These are phyloP conservation scores for Rambutsinella grinnellia DNA, from an alignment of 2,888 invertebrate genomes.

Conservation along the genomic window DNA sequence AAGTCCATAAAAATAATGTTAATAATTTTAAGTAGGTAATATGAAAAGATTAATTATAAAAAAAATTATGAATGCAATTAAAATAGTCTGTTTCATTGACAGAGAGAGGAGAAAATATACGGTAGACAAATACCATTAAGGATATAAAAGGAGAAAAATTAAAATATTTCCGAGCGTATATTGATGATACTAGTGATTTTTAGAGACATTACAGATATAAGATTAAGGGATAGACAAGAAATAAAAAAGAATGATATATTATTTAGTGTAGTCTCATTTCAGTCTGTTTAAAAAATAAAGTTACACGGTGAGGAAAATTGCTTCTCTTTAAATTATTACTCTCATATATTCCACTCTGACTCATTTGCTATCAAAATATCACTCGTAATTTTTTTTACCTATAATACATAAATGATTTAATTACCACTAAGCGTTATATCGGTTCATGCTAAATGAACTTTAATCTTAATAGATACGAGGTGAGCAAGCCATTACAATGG, in stretches of 20 bases:
- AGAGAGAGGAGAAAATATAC: not conserved
- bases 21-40: not conserved
- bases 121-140: not conserved
- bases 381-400: too few relatives aligned
- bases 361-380: too few relatives aligned
- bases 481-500: too few relatives aligned
- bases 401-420: too few relatives aligned
- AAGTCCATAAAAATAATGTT: conserved; percentile 50
- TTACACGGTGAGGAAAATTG: not conserved
- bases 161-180: conserved; percentile 18
- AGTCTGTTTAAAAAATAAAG: conserved; percentile 29
- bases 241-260: conserved; percentile 26
- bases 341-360: too few relatives aligned
- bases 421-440: too few relatives aligned
- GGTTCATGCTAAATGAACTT: too few relatives aligned
- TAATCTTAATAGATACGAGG: too few relatives aligned
- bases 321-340: not conserved
- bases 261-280: conserved; percentile 51
- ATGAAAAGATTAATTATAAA: not conserved
- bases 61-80: not conserved
- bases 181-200: conserved; percentile 52
- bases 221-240: conserved; percentile 15
- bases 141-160: conserved; percentile 2
- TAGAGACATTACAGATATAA: conserved; percentile 23
- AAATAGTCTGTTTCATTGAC: not conserved